These are phyloP conservation scores for Nomada lathburiana DNA, from an alignment of 2,888 invertebrate species.

Conservation along the genomic window DNA sequence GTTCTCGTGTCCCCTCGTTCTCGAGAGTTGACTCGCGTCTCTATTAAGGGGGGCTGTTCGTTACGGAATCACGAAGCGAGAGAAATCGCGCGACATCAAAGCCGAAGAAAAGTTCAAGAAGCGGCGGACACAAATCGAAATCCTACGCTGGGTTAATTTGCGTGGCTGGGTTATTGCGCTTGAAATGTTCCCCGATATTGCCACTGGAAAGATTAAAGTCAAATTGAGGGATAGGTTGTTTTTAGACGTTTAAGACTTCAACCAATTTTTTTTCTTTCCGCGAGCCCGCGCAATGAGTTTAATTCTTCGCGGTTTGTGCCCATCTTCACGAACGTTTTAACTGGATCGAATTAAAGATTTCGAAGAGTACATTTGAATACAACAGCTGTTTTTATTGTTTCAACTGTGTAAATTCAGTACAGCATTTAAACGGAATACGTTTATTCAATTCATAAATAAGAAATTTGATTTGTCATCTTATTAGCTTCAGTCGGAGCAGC, in stretches of 20 bases:
- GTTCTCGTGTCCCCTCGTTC: constrained; percentile 17
- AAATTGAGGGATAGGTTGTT: background rate
- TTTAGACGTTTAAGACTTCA: background rate
- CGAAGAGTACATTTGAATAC: too few species aligned
- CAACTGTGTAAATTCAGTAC: too few species aligned
- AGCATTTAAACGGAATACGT: too few species aligned
- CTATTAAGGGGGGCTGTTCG: constrained; percentile 22
- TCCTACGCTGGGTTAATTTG: constrained; percentile 36
- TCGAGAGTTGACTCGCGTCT: background rate
- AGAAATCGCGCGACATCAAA: constrained; percentile 44
- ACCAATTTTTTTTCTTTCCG: too few species aligned
- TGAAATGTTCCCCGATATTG: constrained; percentile 5
- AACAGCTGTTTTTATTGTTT: too few species aligned
- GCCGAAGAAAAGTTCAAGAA: background rate
- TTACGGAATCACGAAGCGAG: constrained; percentile 27
- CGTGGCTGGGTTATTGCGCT: constrained; percentile 1
- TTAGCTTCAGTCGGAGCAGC: too few species aligned
- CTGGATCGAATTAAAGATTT: too few species aligned
- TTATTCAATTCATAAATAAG: too few species aligned
- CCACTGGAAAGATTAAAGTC: constrained; percentile 1
- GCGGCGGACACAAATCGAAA: constrained; percentile 29
- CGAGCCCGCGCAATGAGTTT: too few species aligned
- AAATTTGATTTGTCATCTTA: too few species aligned
- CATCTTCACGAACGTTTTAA: too few species aligned
- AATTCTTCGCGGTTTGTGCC: too few species aligned